Base-by-base conservation (phyloP, 2,113 vertebrate species). In the Leucopternis melanops region DNA sequence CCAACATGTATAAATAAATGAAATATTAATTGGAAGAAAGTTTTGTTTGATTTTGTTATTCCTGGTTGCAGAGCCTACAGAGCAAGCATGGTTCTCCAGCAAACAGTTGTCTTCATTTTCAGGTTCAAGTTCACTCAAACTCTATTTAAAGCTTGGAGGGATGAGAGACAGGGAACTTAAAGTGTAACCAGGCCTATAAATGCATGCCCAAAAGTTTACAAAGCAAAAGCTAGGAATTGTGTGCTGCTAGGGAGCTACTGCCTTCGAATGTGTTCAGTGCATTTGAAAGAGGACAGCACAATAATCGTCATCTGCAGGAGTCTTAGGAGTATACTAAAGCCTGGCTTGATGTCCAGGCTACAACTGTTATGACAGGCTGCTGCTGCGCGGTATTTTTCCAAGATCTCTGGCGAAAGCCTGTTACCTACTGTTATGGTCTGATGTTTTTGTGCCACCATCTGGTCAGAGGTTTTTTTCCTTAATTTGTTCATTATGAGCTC, bases 381-480 rank as follows among this genome's bases (percentile, higher is more conserved):
- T 96, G 90, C 90, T 90, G 93, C 3, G 62, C 45, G 38, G 45
- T 49, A 26, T 65, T 96, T 49, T 69, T 81, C 72, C 59, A 67
- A 62, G 93, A 70, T 77, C 71, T 71, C 71, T 86, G 71, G 29
- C 8, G 10, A 70, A 54, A 86, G 32, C 45, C 50, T 66, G 29
- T 80, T 73, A 88, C 93, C 90, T 29, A 8, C 93, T 96, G 95
- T 38, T 88, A 57, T 2, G 16, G 81, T 94, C 92, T 95, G 93
- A 79, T 87, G 63, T 23, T 70, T 95, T 88, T 93, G 82, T 95
- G 93, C 71, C 79, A 92, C 96, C 95, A 96, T 92, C 95, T 96
- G 95, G 58, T 96, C 90, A 55, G 67, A 58, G 70, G 66, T 71
- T 83, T 83, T 59, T 52, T n/a, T 18, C 74, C 71, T 81, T 90